These are phyloP conservation scores for Sciurus vulgaris DNA, from an alignment of 2,797 vertebrate species.

Conservation along the genomic window DNA sequence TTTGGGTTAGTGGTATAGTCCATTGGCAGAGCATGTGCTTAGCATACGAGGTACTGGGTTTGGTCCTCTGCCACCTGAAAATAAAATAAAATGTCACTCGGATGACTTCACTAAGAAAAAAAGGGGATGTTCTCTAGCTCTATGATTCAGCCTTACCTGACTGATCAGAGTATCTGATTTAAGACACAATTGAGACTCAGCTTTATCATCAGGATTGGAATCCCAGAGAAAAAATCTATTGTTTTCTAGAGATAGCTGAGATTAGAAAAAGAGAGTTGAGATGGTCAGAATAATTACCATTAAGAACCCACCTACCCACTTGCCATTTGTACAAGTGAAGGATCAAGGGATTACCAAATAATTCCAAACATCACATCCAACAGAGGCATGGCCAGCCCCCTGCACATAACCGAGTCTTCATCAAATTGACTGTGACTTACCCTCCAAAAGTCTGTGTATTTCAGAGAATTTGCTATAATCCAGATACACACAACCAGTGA, in stretches of 20 bases:
- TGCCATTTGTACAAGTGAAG: slow-evolving; percentile 48
- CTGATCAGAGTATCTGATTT: background rate
- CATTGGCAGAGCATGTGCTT: background rate
- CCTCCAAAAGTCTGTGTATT: background rate
- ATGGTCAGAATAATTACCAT: too few species aligned
- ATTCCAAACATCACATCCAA: background rate
- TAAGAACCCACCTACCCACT: background rate
- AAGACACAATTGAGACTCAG: background rate
- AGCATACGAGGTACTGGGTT: background rate
- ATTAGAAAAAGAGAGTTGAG: background rate
- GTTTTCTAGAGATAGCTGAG: slow-evolving; percentile 22
- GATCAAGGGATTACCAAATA: slow-evolving; percentile 59
- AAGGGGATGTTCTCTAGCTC: background rate
- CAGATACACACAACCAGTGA: slow-evolving; percentile 76
- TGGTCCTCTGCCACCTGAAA: background rate
- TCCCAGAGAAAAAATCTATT: slow-evolving; percentile 15
- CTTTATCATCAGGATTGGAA: background rate
- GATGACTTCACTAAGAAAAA: background rate
- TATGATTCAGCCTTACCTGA: background rate
- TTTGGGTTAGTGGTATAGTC: background rate
- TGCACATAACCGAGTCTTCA: background rate
- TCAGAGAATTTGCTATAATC: slow-evolving; percentile 77
- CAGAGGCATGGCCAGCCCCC: background rate
- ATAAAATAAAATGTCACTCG: background rate
- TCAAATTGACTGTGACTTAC: slow-evolving; percentile 36